phyloP scores from a whole-genome alignment of 2,797 vertebrate species.

The Leptoclinus maculatus region DNA sequence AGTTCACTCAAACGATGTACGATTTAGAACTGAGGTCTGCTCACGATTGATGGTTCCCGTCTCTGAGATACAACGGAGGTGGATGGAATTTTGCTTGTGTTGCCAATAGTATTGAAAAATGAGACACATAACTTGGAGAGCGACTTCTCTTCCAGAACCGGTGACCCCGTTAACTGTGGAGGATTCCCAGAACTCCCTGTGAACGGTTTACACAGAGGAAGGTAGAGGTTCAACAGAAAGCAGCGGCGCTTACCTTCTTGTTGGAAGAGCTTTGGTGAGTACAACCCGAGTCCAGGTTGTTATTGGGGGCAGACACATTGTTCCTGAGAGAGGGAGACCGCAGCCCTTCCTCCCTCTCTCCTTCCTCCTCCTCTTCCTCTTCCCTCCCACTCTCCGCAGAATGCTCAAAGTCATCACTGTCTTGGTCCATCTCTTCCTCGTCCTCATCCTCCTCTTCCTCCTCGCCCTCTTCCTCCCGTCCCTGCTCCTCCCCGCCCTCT shows the following conservation, averaged over 20 bases:
- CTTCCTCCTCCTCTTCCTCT: constrained; percentile 92
- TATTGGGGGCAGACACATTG: constrained; percentile 89
- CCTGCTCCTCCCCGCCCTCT: constrained; percentile 85
- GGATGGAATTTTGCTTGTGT: background rate
- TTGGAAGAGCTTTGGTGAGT: constrained; percentile 91
- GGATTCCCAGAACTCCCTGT: constrained; percentile 5
- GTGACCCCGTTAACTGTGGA: background rate
- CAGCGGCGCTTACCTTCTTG: constrained; percentile 89
- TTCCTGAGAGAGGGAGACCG: constrained; percentile 87
- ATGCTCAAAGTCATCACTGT: constrained; percentile 98
- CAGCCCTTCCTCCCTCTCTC: constrained; percentile 77
- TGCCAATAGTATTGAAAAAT: background rate
- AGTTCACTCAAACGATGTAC: background rate
- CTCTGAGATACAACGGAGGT: background rate
- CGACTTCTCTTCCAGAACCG: background rate
- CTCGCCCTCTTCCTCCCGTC: constrained; percentile 84
- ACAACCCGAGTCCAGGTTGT: constrained; percentile 87
- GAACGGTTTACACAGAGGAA: background rate
- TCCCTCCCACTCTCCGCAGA: constrained; percentile 95
- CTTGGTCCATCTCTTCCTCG: constrained; percentile 99
- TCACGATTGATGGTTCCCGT: background rate
- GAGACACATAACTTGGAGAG: background rate
- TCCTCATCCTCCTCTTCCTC: constrained; percentile 89
- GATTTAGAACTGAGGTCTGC: background rate
- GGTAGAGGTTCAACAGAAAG: background rate